Evolutionary conservation across 2,797 vertebrate species (phyloP), one percentile per base, ranked within the genome.

Genomic region (Myotis findleyi): DNA sequence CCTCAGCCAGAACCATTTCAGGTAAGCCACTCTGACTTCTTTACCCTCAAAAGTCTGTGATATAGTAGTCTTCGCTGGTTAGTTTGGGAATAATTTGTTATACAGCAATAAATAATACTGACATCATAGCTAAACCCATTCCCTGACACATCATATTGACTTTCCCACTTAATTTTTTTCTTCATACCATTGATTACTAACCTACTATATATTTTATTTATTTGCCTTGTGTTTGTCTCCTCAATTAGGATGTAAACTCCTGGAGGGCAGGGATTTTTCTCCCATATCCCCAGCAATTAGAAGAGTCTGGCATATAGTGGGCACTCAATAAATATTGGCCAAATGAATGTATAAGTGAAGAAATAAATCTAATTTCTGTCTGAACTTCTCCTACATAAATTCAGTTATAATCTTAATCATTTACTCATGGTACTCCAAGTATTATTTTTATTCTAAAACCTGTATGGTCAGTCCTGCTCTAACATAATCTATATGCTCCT

Each of bases 371-470:
- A 23, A 91, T 38, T 71, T 83, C n/a, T 20, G 47, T 87, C 47
- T 83, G 53, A 72, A 72, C 83, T 72, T 72, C 47, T 93, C 33
- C 44, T 49, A 30, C 8, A 55, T 76, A 83, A 73, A 33, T 75
- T 25, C 76, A 47, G 14, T 76, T 53, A 71, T 6, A 30, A 77
- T 57, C 20, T 59, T 51, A 80, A 68, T 41, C 59, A 41, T 33
- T 81, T 86, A 17, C 9, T 87, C 51, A 57, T 27, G 69, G 33
- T 57, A 91, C 47, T 85, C 36, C 47, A 71, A 59, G 66, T 49
- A 71, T 69, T 41, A 62, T 57, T 83, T 93, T 87, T 51, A 88
- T 79, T 93, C 73, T 59, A 71, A 88, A 95, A 75, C 12, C 62
- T 51, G 8, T 44, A 21, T 17, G 27, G 68, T 76, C 47, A 72